Percentiles rank a stretch among this genome's conserved stretches.
phyloP scores from a whole-genome alignment of 2,797 vertebrate species.

The Euphonia xanthogaster region DNA sequence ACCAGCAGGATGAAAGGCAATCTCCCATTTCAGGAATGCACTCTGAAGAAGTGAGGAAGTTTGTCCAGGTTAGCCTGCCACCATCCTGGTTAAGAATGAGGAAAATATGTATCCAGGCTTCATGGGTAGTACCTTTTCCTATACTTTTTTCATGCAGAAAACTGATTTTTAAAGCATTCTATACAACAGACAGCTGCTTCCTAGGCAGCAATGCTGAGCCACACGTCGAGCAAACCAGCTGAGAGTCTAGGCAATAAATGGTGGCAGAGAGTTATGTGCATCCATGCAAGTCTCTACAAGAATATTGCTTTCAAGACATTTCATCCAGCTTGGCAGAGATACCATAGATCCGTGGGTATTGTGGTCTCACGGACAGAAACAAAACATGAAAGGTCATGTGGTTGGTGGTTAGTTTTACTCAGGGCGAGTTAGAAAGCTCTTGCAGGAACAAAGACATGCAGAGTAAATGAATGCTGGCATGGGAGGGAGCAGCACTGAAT shows the following conservation, averaged over 20 bases:
- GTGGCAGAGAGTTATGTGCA: not conserved
- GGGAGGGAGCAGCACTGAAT: not conserved
- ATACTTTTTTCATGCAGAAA: not conserved
- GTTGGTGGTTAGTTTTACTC: not conserved
- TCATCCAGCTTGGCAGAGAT: not conserved
- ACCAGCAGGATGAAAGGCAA: not conserved
- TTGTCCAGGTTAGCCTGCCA: not conserved
- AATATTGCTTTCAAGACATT: not conserved
- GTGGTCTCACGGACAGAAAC: not conserved
- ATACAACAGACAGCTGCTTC: accelerated
- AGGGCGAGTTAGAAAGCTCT: not conserved
- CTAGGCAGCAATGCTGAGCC: not conserved
- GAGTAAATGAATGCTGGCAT: not conserved
- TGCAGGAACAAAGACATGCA: not conserved
- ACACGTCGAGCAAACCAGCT: not conserved
- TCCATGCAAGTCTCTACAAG: not conserved
- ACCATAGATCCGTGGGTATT: not conserved
- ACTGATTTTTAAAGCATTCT: not conserved
- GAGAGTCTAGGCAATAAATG: not conserved
- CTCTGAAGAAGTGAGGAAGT: not conserved
- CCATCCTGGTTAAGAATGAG: not conserved
- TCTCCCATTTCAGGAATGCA: not conserved
- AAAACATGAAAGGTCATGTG: not conserved
- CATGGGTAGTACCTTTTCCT: not conserved
- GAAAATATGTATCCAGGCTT: not conserved